Percentiles rank a stretch among this genome's conserved stretches.
These are phyloP conservation scores for Malthinus flaveolus DNA, from an alignment of 2,888 invertebrate species.

Conservation along the genomic window DNA sequence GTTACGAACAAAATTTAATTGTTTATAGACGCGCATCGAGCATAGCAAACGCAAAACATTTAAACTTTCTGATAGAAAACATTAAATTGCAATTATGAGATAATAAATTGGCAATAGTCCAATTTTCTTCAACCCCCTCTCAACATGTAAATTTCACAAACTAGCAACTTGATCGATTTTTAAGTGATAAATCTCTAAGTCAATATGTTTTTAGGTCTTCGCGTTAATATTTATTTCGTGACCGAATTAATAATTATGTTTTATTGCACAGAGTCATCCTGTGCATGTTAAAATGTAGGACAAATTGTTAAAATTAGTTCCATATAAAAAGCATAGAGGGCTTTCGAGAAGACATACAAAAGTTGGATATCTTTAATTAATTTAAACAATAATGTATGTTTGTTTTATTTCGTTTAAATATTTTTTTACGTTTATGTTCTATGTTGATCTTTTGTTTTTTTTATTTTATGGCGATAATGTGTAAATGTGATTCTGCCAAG, in stretches of 20 bases:
- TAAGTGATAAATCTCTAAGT: neutral
- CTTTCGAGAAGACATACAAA: too few relatives aligned
- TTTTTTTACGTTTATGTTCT: constrained; percentile 18
- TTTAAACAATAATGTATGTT: constrained; percentile 25
- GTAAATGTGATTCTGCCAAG: constrained; percentile 11
- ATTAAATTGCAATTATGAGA: too few relatives aligned
- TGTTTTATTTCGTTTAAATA: constrained; percentile 2
- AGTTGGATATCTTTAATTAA: constrained; percentile 26
- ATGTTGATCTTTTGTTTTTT: constrained; percentile 18
- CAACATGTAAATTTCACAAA: too few relatives aligned
- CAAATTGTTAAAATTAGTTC: constrained; percentile 35
- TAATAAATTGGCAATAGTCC: too few relatives aligned
- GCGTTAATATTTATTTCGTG: constrained; percentile 34
- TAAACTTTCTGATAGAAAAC: too few relatives aligned
- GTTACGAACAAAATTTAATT: too few relatives aligned
- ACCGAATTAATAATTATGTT: constrained; percentile 34
- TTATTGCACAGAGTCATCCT: constrained; percentile 25
- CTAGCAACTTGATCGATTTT: neutral
- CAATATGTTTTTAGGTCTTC: neutral
- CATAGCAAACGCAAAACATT: too few relatives aligned
- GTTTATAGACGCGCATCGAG: too few relatives aligned
- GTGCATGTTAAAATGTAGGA: constrained; percentile 33
- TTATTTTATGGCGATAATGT: constrained; percentile 17
- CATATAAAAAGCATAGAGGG: constrained; percentile 24
- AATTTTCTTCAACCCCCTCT: too few relatives aligned